Base-by-base conservation (phyloP, 2,888 invertebrate species). In the Ptilodon capucinus region DNA sequence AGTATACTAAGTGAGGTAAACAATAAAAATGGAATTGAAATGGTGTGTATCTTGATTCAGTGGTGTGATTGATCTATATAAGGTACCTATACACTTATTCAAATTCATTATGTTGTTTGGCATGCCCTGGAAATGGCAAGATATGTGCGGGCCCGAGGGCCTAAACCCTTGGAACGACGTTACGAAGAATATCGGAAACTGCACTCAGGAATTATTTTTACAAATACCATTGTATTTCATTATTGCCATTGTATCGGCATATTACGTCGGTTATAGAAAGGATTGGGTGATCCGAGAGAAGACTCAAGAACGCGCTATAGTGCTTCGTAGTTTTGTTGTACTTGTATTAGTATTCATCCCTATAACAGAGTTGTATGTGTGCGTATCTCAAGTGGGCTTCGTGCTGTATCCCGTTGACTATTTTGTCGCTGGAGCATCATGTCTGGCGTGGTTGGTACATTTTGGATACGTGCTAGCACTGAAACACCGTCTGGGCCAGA, bases 141-240 rank as follows among this genome's bases (percentile, higher is more conserved):
- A 94, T 52, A 92, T 96, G 71, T 97, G 97, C 76, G 95, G 95
- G 43, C 92, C 93, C n/a, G 92, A 92, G 19, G 95, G 95, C 21
- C 85, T 97, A 43, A 88, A 90, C 51, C 93, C 95, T 18, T 95
- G 96, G 93, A 92, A 95, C 68, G 90, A 92, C 8, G 82, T 91
- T 13, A 92, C 93, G 28, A 94, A 95, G 72, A 97, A 97, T 85
- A 92, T 98, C 67, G 94, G 96, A 46, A 89, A 94, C 48, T 98
- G 98, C 81, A 98, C 98, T 77, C 97, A 97, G 81, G 94, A 96
- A 81, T 83, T 97, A 42, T 94, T 94, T 71, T 91, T 98, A 28
- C 94, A 96, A 79, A 92, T 96, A 64, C 97, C 97, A 13, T 81
- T 94, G 36, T 93, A 95, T 68, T 92, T 93, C 40, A 69, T 97